Percentiles rank a stretch among this genome's conserved stretches.
These are phyloP conservation scores for Leptopterna dolabrata DNA, from an alignment of 2,888 invertebrate species.

Conservation along the genomic window DNA sequence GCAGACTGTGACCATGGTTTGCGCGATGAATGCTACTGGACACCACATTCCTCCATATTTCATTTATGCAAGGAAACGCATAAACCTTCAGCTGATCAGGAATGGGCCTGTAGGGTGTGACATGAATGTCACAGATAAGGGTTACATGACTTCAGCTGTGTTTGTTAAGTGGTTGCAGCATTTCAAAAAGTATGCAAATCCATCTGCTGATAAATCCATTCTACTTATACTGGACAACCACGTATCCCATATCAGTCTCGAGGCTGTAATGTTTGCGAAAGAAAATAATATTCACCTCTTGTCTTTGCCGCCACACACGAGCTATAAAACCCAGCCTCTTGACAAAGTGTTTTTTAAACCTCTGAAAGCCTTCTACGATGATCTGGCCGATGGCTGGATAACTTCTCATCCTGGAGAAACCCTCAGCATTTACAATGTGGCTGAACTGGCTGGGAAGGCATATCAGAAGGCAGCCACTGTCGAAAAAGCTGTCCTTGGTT, in stretches of 20 bases:
- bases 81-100: slow-evolving; percentile 41
- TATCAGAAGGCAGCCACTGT: neutral
- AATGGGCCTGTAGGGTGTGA: slow-evolving; percentile 51
- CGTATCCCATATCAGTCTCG: slow-evolving; percentile 61
- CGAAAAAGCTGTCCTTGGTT: neutral
- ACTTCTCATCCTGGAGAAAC: neutral
- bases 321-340: slow-evolving; percentile 60
- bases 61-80: slow-evolving; percentile 56
- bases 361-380: slow-evolving; percentile 22
- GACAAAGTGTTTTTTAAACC: slow-evolving; percentile 39
- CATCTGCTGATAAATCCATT: slow-evolving; percentile 59
- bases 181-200: slow-evolving; percentile 30
- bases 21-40: slow-evolving; percentile 50
- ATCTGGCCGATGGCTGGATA: slow-evolving; percentile 8
- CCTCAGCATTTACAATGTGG: neutral
- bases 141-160: slow-evolving; percentile 57
- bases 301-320: slow-evolving; percentile 62
- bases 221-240: slow-evolving; percentile 63
- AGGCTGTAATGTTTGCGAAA: slow-evolving; percentile 61
- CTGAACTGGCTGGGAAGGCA: neutral
- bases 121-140: slow-evolving; percentile 55
- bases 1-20: slow-evolving; percentile 49
- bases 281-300: slow-evolving; percentile 62
- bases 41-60: slow-evolving; percentile 57
- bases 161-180: slow-evolving; percentile 45